Evolutionary conservation across 2,113 vertebrate genomes (phyloP).

Genomic region (Hyaena hyaena): DNA sequence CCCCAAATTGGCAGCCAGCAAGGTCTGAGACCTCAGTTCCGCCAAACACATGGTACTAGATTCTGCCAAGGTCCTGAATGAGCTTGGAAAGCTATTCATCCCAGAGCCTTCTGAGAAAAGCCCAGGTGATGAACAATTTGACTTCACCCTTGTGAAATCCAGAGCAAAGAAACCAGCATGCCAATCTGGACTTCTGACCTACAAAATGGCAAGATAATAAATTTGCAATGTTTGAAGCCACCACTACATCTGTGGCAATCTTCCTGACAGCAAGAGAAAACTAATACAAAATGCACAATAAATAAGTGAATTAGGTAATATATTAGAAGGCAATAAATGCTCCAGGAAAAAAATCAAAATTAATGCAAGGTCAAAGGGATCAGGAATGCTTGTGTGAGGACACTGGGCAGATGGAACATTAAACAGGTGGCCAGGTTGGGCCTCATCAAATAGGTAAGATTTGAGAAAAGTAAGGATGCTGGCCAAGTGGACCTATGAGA

Average conservation of each 20-base stretch:
- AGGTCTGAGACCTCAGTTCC: background rate
- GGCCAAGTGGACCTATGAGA: background rate
- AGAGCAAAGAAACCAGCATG: background rate
- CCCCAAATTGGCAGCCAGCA: background rate
- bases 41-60: background rate
- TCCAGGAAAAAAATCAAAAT: background rate
- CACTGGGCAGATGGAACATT: background rate
- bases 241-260: background rate
- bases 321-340: background rate
- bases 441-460: background rate
- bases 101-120: background rate
- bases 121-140: background rate
- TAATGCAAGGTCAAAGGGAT: background rate
- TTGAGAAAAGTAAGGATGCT: background rate
- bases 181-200: background rate
- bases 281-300: background rate
- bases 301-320: background rate
- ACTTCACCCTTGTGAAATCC: background rate
- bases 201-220: background rate
- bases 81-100: background rate
- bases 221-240: background rate
- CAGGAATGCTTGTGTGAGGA: background rate
- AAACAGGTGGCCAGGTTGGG: background rate
- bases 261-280: background rate
- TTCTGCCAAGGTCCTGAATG: background rate